Evolutionary conservation across 2,888 invertebrate genomes (phyloP), one percentile per base, ranked within the genome.

Genomic region (Mycalesis mineus): DNA sequence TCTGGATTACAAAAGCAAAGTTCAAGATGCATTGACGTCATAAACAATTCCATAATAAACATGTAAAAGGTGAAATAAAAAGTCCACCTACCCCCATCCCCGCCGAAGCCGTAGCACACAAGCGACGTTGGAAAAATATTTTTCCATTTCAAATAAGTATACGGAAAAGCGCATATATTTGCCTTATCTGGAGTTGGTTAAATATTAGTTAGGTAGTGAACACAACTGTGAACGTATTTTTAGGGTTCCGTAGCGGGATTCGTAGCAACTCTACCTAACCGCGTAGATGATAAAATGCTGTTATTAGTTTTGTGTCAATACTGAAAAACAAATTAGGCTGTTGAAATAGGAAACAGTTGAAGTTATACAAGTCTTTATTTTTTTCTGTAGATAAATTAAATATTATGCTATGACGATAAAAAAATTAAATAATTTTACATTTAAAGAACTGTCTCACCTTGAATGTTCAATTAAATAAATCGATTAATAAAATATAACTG

Each of bases 101-200:
- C 44, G 53, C 37, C 45, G 53, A 53, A 64, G 55, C 40, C 59
- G 66, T 69, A n/a, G n/a, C n/a, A n/a, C n/a, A 71, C 72, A 67
- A 72, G 72, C 75, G 78, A 74, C 76, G 78, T 74, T 75, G 81
- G 81, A 82, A 85, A 85, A 87, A 87, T 82, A 84, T 86, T 87
- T 85, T 85, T 84, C 85, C 84, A 86, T 88, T 87, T 88, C 80
- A 87, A 88, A 86, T 86, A 86, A 80, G 81, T 82, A 75, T 72
- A 75, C 74, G 77, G 77, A 77, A 80, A 81, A 79, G 76, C 79
- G 74, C 81, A 86, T 87, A 87, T 85, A 87, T 87, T 83, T 77
- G 70, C 80, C 82, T 86, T 88, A 88, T 87, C 87, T 85, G 68
- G 71, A 75, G 82, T 81, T 83, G 75, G 85, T 85, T 87, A 87